Evolutionary conservation across 2,797 vertebrate genomes (phyloP), one percentile per base, ranked within the genome.

Genomic region (Mycteria americana): DNA sequence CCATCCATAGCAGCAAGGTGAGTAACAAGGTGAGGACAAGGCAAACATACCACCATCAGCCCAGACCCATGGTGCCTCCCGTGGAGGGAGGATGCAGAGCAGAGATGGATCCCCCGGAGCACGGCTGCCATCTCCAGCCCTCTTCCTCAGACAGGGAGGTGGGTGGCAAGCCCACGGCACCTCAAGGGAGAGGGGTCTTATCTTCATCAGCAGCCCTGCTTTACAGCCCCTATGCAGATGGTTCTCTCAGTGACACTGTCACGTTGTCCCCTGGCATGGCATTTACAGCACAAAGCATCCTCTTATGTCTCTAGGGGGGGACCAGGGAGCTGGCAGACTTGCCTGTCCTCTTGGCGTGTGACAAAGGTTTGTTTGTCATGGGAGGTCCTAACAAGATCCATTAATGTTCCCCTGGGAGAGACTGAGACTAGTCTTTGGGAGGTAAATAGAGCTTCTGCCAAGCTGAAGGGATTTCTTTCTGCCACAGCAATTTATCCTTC

Each of bases 171-270:
- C 30, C 41, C n/a, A 5, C 1, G 2, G 54, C 41, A 65, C 41
- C n/a, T 53, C 23, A 37, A 8, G 39, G 28, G 25, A 72, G 18
- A 33, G 30, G 41, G 39, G 8, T 31, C 39, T 86, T 57, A 19
- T 13, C 28, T 39, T 75, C 68, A 25, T 59, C 51, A 25, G 15
- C 25, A 56, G 18, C 35, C 21, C 51, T 37, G 45, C 48, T 60
- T 9, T 41, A 25, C n/a, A 64, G n/a, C 21, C 62, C 25, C 27
- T 45, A 2, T 0, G 3, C 41, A 43, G 46, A 25, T 0, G 1
- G 27, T 13, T 37, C 41, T 51, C 48, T 45, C 53, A 19, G 35
- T 28, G 69, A 13, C 63, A 57, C 78, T 69, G 59, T 18, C 67
- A 56, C 3, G 0, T 59, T 43, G 39, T 82, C 72, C 60, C 67